Percentiles rank a stretch among this genome's conserved stretches.
phyloP scores from a whole-genome alignment of 2,113 vertebrate genomes.

The Eublepharis macularius region DNA sequence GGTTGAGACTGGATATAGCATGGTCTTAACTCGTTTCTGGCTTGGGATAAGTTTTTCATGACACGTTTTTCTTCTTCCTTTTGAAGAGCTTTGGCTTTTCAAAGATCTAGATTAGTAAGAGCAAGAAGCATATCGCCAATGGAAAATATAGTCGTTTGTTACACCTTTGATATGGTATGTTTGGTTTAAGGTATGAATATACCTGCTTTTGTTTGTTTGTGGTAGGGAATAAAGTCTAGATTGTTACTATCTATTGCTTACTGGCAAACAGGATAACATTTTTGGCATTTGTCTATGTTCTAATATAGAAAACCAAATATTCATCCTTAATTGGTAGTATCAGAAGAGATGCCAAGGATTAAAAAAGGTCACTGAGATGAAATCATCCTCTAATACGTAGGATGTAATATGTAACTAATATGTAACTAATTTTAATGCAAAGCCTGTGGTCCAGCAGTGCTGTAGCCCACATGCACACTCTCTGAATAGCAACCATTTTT shows the following conservation, averaged over 20 bases:
- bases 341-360: background rate
- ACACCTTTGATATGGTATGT: background rate
- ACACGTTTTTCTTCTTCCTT: too few species aligned
- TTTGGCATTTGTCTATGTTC: background rate
- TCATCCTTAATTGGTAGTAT: background rate
- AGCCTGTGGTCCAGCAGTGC: background rate
- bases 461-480: background rate
- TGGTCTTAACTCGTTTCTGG: too few species aligned
- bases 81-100: too few species aligned
- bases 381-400: background rate
- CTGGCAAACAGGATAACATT: background rate
- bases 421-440: background rate
- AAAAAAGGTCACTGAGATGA: background rate
- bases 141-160: background rate
- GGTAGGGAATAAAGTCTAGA: too few species aligned
- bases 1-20: too few species aligned
- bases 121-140: background rate
- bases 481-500: slow-evolving; percentile 11
- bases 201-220: too few species aligned
- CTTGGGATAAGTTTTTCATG: too few species aligned
- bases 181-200: background rate
- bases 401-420: background rate
- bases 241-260: background rate
- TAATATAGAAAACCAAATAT: background rate
- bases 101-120: too few species aligned